Conservation (phyloP, 1,140 invertebrate species). For the Frieseomelitta varia region DNA sequence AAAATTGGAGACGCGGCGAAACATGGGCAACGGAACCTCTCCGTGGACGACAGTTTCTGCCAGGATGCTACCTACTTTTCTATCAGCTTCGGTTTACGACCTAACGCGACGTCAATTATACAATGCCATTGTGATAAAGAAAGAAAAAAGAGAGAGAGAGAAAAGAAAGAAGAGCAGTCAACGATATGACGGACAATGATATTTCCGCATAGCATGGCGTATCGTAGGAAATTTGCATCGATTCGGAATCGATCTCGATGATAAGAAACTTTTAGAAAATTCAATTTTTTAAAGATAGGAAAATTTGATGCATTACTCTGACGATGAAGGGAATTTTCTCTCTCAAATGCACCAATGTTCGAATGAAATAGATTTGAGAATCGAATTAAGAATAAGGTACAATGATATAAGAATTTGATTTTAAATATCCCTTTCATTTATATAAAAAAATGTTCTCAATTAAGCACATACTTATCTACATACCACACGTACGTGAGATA, state of each 20-base stretch:
- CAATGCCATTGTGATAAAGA: neutral
- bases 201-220: neutral
- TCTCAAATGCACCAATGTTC: neutral
- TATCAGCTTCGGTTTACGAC: constrained; percentile 20
- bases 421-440: no score
- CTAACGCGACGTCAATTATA: constrained; percentile 40
- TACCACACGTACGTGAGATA: no score
- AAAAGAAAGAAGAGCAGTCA: neutral
- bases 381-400: neutral
- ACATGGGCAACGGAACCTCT: constrained; percentile 53
- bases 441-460: neutral
- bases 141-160: no score
- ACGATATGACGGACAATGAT: neutral
- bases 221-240: neutral
- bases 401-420: neutral
- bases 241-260: no score
- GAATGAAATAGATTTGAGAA: neutral
- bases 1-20: constrained; percentile 74
- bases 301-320: neutral
- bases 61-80: constrained; percentile 17
- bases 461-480: no score
- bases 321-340: neutral
- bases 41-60: constrained; percentile 35
- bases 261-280: neutral
- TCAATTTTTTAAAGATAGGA: neutral